Percentiles rank a stretch among this genome's conserved stretches.
Conservation (phyloP, 2,113 vertebrate genomes). For the Ariopsis seemanni region DNA sequence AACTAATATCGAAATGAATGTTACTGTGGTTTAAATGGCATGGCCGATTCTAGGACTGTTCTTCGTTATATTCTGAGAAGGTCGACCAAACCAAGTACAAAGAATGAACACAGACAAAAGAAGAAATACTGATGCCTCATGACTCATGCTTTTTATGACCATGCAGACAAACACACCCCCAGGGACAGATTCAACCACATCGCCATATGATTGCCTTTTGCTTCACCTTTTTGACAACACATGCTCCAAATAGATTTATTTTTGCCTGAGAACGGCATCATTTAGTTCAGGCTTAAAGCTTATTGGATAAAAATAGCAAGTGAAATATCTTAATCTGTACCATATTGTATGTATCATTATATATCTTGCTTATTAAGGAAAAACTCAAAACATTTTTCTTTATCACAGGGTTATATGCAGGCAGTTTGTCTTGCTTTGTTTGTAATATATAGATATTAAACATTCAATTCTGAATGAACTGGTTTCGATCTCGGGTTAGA, state of each 20-base stretch:
- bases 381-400: neutral
- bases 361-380: neutral
- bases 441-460: constrained; percentile 5
- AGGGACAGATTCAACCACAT: constrained; percentile 13
- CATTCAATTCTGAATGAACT: neutral
- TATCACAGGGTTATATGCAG: neutral
- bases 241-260: constrained; percentile 21
- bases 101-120: neutral
- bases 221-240: neutral
- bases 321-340: neutral
- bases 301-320: neutral
- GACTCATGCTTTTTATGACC: constrained; percentile 30
- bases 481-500: neutral
- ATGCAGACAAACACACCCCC: constrained; percentile 15
- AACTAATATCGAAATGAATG: neutral
- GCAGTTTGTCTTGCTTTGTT: neutral
- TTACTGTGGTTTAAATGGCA: constrained; percentile 13
- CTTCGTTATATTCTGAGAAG: constrained; percentile 1
- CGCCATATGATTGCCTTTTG: constrained; percentile 17
- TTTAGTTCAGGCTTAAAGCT: constrained; percentile 12
- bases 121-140: neutral
- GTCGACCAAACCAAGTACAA: neutral
- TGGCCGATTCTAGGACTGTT: constrained; percentile 5
- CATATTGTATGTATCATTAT: neutral
- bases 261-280: neutral